Conservation (phyloP, 1,140 invertebrate species). For the Temnothorax nylanderi region DNA sequence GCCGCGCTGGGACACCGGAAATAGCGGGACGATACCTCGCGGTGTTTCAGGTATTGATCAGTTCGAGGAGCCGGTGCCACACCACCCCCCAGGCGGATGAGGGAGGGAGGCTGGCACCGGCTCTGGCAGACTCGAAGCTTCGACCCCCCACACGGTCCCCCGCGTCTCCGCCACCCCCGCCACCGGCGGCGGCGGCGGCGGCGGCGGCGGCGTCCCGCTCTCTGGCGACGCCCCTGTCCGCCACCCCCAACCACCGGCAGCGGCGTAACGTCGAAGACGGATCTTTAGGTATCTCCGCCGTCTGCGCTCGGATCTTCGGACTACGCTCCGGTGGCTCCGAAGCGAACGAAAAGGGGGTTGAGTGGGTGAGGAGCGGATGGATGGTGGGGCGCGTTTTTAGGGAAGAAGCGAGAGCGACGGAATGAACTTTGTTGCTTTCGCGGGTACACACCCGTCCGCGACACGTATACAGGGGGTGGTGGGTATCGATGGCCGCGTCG, state of each 20-base stretch:
- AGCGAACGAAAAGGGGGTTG: slow-evolving; percentile 60
- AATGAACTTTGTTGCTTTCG: slow-evolving; percentile 38
- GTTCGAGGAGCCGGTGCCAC: slow-evolving; percentile 79
- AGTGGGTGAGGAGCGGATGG: slow-evolving; percentile 23
- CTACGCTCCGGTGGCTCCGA: slow-evolving; percentile 66
- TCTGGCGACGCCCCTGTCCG: slow-evolving; percentile 55
- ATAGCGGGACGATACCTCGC: slow-evolving; percentile 85
- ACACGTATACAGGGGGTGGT: not conserved
- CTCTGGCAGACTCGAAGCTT: slow-evolving; percentile 51
- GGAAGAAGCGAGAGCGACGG: slow-evolving; percentile 30
- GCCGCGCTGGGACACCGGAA: slow-evolving; percentile 82
- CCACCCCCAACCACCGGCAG: slow-evolving; percentile 47
- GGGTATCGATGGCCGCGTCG: slow-evolving; percentile 54
- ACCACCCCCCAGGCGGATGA: slow-evolving; percentile 37
- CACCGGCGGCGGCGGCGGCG: slow-evolving; percentile 11
- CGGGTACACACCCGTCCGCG: slow-evolving; percentile 11
- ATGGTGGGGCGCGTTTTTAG: slow-evolving; percentile 41
- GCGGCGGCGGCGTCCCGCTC: slow-evolving; percentile 23
- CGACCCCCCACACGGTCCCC: slow-evolving; percentile 57
- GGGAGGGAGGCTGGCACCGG: slow-evolving; percentile 48
- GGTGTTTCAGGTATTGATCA: slow-evolving; percentile 86
- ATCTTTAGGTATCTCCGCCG: slow-evolving; percentile 74
- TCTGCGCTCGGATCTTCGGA: slow-evolving; percentile 66
- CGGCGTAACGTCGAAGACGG: slow-evolving; percentile 68
- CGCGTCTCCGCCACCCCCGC: slow-evolving; percentile 33